Evolutionary conservation across 2,113 vertebrate genomes (phyloP).

Genomic region (Riparia riparia): DNA sequence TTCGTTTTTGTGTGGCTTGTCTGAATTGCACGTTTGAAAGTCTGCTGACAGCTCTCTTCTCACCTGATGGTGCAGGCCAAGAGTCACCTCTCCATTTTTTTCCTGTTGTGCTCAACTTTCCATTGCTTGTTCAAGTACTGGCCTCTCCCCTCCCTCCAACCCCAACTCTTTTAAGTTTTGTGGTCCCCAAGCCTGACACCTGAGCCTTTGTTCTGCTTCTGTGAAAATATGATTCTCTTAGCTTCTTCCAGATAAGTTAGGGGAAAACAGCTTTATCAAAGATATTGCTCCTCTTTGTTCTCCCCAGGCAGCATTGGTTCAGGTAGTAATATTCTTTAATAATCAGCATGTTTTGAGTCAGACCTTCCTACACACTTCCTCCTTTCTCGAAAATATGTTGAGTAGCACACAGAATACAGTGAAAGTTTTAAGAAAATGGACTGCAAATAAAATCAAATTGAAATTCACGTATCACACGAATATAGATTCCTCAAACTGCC

Average conservation of each 20-base stretch:
- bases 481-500: not conserved
- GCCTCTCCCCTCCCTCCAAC: not conserved
- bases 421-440: not conserved
- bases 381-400: not conserved
- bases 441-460: not conserved
- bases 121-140: fast-evolving
- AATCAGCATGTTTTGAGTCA: not conserved
- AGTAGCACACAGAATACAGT: not conserved
- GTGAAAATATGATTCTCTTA: not conserved
- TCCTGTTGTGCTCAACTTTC: not conserved
- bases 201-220: not conserved
- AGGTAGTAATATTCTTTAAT: not conserved
- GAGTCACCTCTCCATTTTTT: not conserved
- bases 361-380: not conserved
- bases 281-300: not conserved
- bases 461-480: not conserved
- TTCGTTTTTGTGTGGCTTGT: not conserved
- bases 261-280: not conserved
- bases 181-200: not conserved
- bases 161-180: not conserved
- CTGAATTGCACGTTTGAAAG: fast-evolving
- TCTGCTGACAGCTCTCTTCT: not conserved
- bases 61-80: not conserved
- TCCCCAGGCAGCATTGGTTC: not conserved
- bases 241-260: not conserved